Evolutionary conservation across 1,140 invertebrate genomes (phyloP).

Genomic region (Dendroctonus ponderosae): DNA sequence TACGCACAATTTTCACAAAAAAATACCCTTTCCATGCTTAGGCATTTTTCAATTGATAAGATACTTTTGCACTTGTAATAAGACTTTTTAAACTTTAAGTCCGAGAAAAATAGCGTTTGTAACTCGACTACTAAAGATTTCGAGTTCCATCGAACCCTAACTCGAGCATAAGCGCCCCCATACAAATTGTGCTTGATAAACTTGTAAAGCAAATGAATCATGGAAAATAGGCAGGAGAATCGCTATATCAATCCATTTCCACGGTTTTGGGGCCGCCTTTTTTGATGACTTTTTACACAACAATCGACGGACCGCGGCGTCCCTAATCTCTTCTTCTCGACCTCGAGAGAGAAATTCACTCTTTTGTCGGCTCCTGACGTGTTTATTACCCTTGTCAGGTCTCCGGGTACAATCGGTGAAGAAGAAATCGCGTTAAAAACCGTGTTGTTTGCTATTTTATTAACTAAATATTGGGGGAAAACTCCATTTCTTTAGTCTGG

Average conservation of each 20-base stretch:
- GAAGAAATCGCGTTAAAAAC: constrained; percentile 1
- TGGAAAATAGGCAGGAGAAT: constrained; percentile 24
- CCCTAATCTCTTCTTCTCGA: constrained; percentile 28
- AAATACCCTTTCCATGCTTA: too few species aligned
- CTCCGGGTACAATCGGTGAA: constrained; percentile 8
- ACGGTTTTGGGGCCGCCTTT: constrained; percentile 26
- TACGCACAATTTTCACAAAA: too few species aligned
- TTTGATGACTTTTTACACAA: constrained; percentile 27
- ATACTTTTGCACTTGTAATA: too few species aligned
- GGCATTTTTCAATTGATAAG: too few species aligned
- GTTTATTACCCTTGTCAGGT: constrained; percentile 25
- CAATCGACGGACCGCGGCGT: constrained; percentile 27
- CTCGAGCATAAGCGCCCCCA: background rate
- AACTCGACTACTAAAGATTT: too few species aligned
- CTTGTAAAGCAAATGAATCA: constrained; percentile 17
- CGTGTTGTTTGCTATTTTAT: background rate
- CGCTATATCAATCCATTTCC: constrained; percentile 30
- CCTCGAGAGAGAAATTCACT: constrained; percentile 28
- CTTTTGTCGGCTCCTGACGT: constrained; percentile 32
- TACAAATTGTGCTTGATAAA: background rate
- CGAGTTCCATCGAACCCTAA: too few species aligned
- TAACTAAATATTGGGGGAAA: too few species aligned
- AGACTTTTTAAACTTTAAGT: too few species aligned
- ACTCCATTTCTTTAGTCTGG: too few species aligned
- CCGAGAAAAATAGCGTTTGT: too few species aligned